Evolutionary conservation across 2,113 vertebrate genomes (phyloP).

Genomic region (Bubalus kerabau): DNA sequence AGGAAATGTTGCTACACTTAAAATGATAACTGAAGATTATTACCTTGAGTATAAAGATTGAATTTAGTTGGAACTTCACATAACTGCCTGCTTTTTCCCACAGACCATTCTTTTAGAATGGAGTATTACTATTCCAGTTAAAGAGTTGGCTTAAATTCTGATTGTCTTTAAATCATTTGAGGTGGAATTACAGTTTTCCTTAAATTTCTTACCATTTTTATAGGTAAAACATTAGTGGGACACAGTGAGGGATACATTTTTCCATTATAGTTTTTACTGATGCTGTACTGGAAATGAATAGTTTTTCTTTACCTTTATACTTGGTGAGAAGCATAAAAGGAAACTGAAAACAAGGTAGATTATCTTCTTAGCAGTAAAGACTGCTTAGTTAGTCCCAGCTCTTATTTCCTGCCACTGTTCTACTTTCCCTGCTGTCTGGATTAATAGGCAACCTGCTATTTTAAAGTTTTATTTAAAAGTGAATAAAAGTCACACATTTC

Average conservation of each 20-base stretch:
- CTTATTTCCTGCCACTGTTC: not conserved
- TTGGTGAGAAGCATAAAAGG: not conserved
- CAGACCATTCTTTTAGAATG: not conserved
- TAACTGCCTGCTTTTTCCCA: slow-evolving; percentile 2
- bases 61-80: not conserved
- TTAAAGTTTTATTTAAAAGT: not conserved
- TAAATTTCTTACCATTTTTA: not conserved
- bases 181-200: not conserved
- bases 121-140: not conserved
- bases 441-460: not conserved
- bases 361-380: not conserved
- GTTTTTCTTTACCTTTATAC: not conserved
- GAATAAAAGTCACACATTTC: not conserved
- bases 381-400: not conserved
- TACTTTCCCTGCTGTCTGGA: not conserved
- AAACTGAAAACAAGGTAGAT: not conserved
- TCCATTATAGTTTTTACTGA: not conserved
- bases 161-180: slow-evolving; percentile 7
- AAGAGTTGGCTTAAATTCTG: not conserved
- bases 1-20: slow-evolving; percentile 1
- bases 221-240: not conserved
- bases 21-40: slow-evolving; percentile 6
- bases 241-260: not conserved
- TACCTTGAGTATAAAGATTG: slow-evolving; percentile 9
- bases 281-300: not conserved